Percentiles rank a stretch among this genome's conserved stretches.
Conservation (phyloP, 2,888 invertebrate genomes). For the Magallana nippona region DNA sequence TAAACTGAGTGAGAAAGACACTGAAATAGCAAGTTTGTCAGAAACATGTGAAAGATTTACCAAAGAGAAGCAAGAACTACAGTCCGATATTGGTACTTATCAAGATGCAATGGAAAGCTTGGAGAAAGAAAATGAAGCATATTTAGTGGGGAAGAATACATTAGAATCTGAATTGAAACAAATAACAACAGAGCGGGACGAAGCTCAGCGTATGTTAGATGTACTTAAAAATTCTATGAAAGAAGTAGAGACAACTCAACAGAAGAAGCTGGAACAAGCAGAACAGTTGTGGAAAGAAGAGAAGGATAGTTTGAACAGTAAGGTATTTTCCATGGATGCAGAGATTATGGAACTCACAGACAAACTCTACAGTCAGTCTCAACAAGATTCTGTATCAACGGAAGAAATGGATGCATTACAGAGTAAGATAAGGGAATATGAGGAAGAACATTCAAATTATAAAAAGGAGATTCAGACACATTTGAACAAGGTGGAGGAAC, state of each 20-base stretch:
- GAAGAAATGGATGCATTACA: constrained; percentile 43
- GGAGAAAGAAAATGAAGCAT: constrained; percentile 64
- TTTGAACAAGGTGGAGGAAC: constrained; percentile 46
- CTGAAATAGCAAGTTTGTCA: constrained; percentile 38
- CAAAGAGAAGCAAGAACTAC: constrained; percentile 49
- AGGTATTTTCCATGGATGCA: constrained; percentile 41
- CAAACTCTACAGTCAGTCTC: constrained; percentile 41
- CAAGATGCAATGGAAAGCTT: constrained; percentile 68
- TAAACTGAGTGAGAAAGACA: constrained; percentile 36
- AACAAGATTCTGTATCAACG: constrained; percentile 37
- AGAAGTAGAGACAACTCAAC: constrained; percentile 23
- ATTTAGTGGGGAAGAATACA: constrained; percentile 58
- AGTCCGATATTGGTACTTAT: constrained; percentile 60
- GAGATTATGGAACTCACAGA: constrained; percentile 47
- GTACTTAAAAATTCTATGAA: constrained; percentile 35
- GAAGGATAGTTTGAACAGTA: constrained; percentile 51
- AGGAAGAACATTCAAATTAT: constrained; percentile 42
- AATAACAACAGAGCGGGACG: constrained; percentile 36
- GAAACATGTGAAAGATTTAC: constrained; percentile 32
- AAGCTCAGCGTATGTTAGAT: background rate
- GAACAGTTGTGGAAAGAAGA: constrained; percentile 44
- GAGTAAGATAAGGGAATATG: constrained; percentile 35
- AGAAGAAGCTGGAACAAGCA: constrained; percentile 51
- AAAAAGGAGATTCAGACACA: constrained; percentile 46
- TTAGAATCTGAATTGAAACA: constrained; percentile 52